phyloP scores from a whole-genome alignment of 2,113 vertebrate species.

The Phylloscopus whistleri region DNA sequence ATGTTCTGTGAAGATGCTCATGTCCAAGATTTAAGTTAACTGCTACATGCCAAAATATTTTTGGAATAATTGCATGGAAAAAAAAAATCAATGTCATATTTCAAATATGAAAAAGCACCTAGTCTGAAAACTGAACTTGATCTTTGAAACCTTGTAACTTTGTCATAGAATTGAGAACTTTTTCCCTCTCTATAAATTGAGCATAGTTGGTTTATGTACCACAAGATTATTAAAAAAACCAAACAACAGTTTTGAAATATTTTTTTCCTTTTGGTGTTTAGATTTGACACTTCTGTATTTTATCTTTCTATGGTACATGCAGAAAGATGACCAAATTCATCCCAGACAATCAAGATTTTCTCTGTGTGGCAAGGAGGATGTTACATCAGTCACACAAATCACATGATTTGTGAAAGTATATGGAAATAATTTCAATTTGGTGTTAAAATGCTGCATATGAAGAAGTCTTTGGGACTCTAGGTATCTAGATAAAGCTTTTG shows the following conservation, averaged over 20 bases:
- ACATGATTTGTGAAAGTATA: background rate
- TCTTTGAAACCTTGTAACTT: background rate
- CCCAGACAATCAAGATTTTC: background rate
- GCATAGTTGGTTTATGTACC: background rate
- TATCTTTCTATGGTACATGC: background rate
- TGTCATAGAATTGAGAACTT: background rate
- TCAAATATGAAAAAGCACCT: background rate
- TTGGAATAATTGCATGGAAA: background rate
- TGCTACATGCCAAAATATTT: background rate
- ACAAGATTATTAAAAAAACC: background rate
- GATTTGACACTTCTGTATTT: background rate
- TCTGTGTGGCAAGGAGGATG: accelerated
- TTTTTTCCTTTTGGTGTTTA: background rate
- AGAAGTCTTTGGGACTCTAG: background rate
- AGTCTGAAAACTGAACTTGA: background rate
- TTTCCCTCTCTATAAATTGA: background rate
- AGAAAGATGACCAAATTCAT: background rate
- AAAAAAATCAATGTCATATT: background rate
- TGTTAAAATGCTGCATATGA: background rate
- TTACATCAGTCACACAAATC: background rate
- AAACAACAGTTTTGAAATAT: background rate
- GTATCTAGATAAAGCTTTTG: background rate
- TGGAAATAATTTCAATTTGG: background rate
- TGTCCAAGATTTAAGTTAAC: background rate
- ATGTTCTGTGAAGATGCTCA: background rate